Evolutionary conservation across 2,888 invertebrate species (phyloP).

Genomic region (Callosobruchus maculatus): DNA sequence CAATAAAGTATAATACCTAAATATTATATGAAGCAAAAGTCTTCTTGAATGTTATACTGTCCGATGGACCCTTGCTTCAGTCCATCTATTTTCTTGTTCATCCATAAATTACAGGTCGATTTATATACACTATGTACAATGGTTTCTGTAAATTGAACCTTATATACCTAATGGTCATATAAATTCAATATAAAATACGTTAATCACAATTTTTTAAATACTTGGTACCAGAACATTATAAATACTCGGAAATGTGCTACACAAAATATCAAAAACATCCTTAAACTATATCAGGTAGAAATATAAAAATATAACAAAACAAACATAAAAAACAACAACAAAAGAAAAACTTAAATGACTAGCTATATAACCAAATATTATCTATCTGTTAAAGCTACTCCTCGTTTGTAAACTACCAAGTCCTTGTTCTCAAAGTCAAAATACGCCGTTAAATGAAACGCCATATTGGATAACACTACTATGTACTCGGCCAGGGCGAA

Average conservation of each 20-base stretch:
- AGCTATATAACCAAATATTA: slow-evolving; percentile 47
- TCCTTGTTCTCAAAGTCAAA: slow-evolving; percentile 71
- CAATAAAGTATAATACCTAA: too few relatives aligned
- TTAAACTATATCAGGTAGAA: neutral
- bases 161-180: slow-evolving; percentile 16
- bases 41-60: neutral
- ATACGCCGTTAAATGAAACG: slow-evolving; percentile 85
- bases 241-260: neutral
- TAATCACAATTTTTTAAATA: slow-evolving; percentile 23
- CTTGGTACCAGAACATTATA: slow-evolving; percentile 3
- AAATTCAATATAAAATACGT: slow-evolving; percentile 19
- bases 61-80: neutral
- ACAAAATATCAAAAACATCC: neutral
- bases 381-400: slow-evolving; percentile 43
- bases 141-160: neutral
- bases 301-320: neutral
- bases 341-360: slow-evolving; percentile 34
- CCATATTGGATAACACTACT: slow-evolving; percentile 89
- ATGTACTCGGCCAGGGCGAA: slow-evolving; percentile 91
- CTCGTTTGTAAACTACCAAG: slow-evolving; percentile 43
- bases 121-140: neutral
- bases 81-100: neutral
- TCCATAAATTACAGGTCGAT: neutral
- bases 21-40: too few relatives aligned
- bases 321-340: slow-evolving; percentile 4